Evolutionary conservation across 2,113 vertebrate genomes (phyloP), one percentile per base, ranked within the genome.

Genomic region (Agelaius tricolor): DNA sequence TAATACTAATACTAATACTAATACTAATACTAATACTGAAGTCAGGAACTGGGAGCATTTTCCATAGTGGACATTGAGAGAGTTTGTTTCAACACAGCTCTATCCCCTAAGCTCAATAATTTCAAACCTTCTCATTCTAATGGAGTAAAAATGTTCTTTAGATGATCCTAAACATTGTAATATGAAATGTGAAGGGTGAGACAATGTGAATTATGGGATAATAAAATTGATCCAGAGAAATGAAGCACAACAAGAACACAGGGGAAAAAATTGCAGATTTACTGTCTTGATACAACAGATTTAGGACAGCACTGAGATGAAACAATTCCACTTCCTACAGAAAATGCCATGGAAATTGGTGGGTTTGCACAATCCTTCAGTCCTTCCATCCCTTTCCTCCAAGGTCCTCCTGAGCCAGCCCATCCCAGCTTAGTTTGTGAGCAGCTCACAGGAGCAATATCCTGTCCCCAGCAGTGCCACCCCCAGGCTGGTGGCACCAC

Each of bases 191-290:
- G 43, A 84, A 80, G n/a, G 47, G 33, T 3, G 55, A 92, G 68
- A 33, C 65, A 41, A 8, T 3, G 43, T 95, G 87, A 94, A 71
- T 89, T 44, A 87, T 15, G 52, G 35, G 28, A 31, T 35, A 54
- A 95, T 95, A 86, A 96, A 94, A 86, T 2, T 63, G 80, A 96
- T 95, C 63, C 54, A 66, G 66, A 77, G 79, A 90, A 90, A 92
- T 43, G 58, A 90, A 94, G 84, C 77, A 39, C 58, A 94, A 80
- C 59, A 89, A 77, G 59, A 94, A 71, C 77, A 94, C 0, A 7
- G 44, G 7, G 3, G 2, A 22, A 61, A 61, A 58, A 37, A 11
- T 7, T 10, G 24, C 77, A 84, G 89, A 93, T 96, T 95, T 93
- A 74, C 28, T 30, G 39, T 41, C 84, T 51, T 71, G 35, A 89